Evolutionary conservation across 2,888 invertebrate species (phyloP), one percentile per base, ranked within the genome.

Genomic region (Spilarctia lutea): DNA sequence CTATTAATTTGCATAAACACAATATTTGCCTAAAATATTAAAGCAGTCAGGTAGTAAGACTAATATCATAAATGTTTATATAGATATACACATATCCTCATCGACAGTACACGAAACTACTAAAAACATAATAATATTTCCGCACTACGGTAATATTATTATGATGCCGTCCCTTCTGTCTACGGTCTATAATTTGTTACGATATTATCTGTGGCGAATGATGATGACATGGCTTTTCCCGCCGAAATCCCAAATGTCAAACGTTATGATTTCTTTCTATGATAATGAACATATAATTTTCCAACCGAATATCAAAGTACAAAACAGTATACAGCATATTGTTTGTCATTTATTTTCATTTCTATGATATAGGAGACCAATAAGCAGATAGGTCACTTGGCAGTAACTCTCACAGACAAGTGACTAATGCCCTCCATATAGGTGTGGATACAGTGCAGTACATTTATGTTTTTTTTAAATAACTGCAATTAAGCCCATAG

Each of bases 201-300:
- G 63, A 33, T 72, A 48, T 80, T 74, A 81, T 75, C 72, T 84
- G 69, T 56, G 73, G 65, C 65, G 48, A 66, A 81, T 80, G 65
- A 79, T 77, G 71, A 70, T 75, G 71, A 13, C 63, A 42, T 74
- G 20, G 68, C 56, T 70, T 74, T 77, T 77, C 71, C 68, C 77
- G 71, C 76, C 72, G 76, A 76, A 76, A 78, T 77, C 80, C 76
- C 71, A 85, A 88, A 87, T 84, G 84, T 83, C 87, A 85, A 73
- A 63, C 24, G 78, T 70, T 71, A 76, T 66, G 66, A 68, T 81
- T 78, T 76, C 71, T 77, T 74, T 77, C 27, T 68, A 33, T 68
- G 68, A 68, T 11, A 7, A 13, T 4, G 33, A 63, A 30, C 18
- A 16, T 30, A 63, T 30, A 68, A 13, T 45, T 68, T 30, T 33